Evolutionary conservation across 2,113 vertebrate genomes (phyloP), one percentile per base, ranked within the genome.

Genomic region (Pongo abelii): DNA sequence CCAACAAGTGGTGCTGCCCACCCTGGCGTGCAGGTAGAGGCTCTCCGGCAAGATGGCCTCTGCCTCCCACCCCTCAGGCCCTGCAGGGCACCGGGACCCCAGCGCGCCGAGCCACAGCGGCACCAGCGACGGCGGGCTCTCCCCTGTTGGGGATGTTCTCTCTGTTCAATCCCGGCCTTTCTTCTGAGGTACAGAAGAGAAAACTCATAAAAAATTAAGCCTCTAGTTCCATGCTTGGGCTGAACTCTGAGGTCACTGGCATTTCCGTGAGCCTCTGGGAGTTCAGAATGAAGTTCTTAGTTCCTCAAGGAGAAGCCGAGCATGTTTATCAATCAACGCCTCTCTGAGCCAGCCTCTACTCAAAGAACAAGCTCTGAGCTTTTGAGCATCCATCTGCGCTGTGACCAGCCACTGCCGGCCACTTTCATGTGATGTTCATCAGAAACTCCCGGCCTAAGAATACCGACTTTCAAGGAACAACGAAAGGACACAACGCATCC

Each of bases 211-310:
- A 98, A 97, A 89, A 98, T 98, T 69, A 97, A 98, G 84, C 64
- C 75, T n/a, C 2, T 83, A 91, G 75, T 93, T 97, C 88, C 84
- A 83, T n/a, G 1, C 0, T 96, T 59, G 67, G n/a, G 3, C 13
- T 75, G 84, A 97, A 98, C 93, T 90, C 95, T 40, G 74, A 72
- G 93, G 98, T 95, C 50, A 35, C 91, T 80, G 97, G 97, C 97
- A 98, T 98, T 98, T 98, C 95, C 1, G 17, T 72, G 94, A 97
- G 90, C 93, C 97, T 97, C 84, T 94, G 67, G 97, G 93, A 98
- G 98, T 98, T 98, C 97, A 98, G 97, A 98, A 97, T 20, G 84
- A 98, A 97, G 97, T 64, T 96, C 97, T 95, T 48, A 96, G 98
- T 92, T 91, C 94, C 96, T 92, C 94, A 97, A 96, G 97, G 96